A percentile compares a stretch with the other conserved stretches of the same genome.
phyloP scores from a whole-genome alignment of 2,797 vertebrate genomes.

The Fistularia tabacaria region DNA sequence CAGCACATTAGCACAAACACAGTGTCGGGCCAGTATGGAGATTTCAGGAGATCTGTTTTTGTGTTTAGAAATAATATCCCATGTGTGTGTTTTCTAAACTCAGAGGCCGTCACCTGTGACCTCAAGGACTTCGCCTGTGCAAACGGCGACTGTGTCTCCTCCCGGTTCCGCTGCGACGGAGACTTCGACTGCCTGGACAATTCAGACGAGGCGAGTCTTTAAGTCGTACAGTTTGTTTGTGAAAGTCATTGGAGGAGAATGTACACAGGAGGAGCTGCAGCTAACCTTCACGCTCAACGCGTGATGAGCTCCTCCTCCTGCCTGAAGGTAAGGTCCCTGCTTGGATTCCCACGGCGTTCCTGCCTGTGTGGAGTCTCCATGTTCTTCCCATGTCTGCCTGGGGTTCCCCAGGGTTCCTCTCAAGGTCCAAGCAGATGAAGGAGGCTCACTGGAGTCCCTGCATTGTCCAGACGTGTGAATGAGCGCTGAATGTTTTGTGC shows the following conservation, averaged over 20 bases:
- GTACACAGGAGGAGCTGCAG: no score
- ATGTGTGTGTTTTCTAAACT: conserved; percentile 5
- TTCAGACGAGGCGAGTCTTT: conserved; percentile 88
- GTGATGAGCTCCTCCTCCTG: no score
- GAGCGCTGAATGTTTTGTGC: no score
- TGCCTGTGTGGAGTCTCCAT: no score
- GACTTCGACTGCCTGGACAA: conserved; percentile 96
- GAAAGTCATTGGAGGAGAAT: neutral
- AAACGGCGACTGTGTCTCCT: conserved; percentile 95
- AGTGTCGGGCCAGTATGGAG: conserved; percentile 20
- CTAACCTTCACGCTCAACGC: no score
- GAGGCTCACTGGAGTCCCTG: no score
- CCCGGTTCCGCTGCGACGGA: conserved; percentile 93
- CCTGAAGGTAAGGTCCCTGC: no score
- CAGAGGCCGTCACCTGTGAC: conserved; percentile 93
- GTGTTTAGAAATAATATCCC: conserved; percentile 2
- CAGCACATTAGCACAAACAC: conserved; percentile 23
- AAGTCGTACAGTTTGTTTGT: neutral
- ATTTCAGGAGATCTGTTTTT: conserved; percentile 22
- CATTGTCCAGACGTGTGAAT: no score
- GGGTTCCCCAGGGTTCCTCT: no score
- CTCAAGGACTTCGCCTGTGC: conserved; percentile 93
- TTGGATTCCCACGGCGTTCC: no score
- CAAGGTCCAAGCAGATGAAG: no score
- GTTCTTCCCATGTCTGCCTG: no score